A percentile compares a stretch with the other conserved stretches of the same genome.
Conservation (phyloP, 2,888 invertebrate species). For the Lydus trimaculatus region DNA sequence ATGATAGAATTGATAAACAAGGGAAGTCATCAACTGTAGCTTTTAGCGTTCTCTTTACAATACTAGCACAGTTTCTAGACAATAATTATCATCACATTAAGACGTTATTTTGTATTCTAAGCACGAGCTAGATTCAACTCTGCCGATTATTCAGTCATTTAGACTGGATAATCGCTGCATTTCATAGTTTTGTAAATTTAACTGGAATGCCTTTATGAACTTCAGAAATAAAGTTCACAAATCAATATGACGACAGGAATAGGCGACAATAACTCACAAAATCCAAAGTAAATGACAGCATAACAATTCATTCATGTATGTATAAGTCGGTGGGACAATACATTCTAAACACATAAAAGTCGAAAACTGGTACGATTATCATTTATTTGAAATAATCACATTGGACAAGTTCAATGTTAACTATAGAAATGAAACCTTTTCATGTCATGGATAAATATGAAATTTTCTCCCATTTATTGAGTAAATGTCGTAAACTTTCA, state of each 20-base stretch:
- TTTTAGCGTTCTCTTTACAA: not conserved
- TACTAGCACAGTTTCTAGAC: not conserved
- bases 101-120: not conserved
- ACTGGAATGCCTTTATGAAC: too few species aligned
- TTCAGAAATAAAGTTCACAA: not conserved
- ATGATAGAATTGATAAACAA: too few species aligned
- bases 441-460: not conserved
- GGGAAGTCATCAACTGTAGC: too few species aligned
- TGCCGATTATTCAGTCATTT: not conserved
- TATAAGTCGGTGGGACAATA: not conserved
- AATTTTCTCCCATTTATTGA: not conserved
- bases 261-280: not conserved
- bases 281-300: not conserved
- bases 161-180: not conserved
- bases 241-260: conserved; percentile 1
- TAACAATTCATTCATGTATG: not conserved
- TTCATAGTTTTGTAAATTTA: not conserved
- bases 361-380: not conserved
- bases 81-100: not conserved
- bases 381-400: not conserved
- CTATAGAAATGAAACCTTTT: not conserved
- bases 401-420: not conserved
- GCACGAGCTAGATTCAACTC: not conserved
- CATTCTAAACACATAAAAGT: not conserved
- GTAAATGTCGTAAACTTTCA: not conserved